These are phyloP conservation scores for Cyanoderma ruficeps DNA, from an alignment of 2,113 vertebrate genomes.

Conservation along the genomic window DNA sequence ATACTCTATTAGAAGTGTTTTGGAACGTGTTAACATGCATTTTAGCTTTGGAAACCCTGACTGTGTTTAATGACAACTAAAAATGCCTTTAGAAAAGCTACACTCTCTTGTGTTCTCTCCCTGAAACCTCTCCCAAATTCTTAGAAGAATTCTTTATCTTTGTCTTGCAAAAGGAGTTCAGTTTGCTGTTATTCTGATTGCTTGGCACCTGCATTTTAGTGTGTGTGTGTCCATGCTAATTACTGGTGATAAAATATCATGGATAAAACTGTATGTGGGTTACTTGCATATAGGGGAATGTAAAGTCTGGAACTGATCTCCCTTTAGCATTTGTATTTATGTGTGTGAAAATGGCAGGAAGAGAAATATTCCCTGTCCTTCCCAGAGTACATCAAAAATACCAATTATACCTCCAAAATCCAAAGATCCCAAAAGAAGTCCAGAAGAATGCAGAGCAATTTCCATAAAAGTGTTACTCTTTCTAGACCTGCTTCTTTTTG, in stretches of 20 bases:
- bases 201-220: neutral
- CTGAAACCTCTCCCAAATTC: neutral
- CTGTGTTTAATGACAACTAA: slow-evolving; percentile 33
- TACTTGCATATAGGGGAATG: neutral
- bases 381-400: neutral
- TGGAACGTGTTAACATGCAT: slow-evolving; percentile 57
- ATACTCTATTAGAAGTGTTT: slow-evolving; percentile 64
- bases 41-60: slow-evolving; percentile 56
- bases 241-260: neutral
- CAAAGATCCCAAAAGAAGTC: neutral
- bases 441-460: neutral
- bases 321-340: neutral
- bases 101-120: neutral
- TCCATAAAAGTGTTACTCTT: neutral
- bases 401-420: neutral
- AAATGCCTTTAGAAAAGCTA: slow-evolving; percentile 21
- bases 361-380: neutral
- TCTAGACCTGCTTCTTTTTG: neutral
- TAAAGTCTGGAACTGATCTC: neutral
- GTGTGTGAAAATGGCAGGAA: neutral
- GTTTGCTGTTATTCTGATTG: neutral
- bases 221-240: neutral
- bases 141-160: neutral
- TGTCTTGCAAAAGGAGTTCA: neutral
- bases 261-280: neutral